These are phyloP conservation scores for Latrodectus elegans DNA, from an alignment of 2,888 invertebrate species.

Conservation along the genomic window DNA sequence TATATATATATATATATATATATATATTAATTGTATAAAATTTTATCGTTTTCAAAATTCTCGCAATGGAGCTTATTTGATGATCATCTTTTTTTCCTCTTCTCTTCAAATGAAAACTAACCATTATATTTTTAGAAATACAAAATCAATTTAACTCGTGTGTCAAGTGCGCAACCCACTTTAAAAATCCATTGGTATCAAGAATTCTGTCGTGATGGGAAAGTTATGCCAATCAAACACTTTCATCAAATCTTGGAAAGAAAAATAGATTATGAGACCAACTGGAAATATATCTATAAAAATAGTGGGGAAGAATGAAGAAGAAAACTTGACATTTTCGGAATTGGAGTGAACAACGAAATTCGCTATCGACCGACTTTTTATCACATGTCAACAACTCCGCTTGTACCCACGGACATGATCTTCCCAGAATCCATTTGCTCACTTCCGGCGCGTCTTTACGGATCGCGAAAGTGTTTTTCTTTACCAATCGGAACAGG, in stretches of 20 bases:
- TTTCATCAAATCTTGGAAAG: not conserved
- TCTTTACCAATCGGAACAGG: not conserved
- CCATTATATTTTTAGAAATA: no score
- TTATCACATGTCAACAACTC: constrained; percentile 1
- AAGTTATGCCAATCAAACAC: not conserved
- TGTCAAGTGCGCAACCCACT: no score
- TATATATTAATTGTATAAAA: no score
- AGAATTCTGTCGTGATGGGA: not conserved
- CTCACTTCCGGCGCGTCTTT: not conserved
- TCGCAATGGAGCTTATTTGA: no score
- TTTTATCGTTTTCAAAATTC: no score
- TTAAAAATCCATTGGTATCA: not conserved
- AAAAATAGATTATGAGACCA: not conserved
- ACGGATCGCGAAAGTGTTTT: constrained; percentile 4
- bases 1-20: no score
- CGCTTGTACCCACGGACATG: not conserved
- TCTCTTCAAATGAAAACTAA: no score
- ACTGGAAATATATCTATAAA: no score
- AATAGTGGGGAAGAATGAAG: not conserved
- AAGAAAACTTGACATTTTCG: not conserved
- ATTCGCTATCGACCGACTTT: not conserved
- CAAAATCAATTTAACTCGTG: no score
- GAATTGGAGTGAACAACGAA: not conserved
- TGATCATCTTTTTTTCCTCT: no score
- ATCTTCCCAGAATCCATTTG: not conserved